These are phyloP conservation scores for Scaptomyza flava DNA, from an alignment of 2,888 invertebrate species.

Conservation along the genomic window DNA sequence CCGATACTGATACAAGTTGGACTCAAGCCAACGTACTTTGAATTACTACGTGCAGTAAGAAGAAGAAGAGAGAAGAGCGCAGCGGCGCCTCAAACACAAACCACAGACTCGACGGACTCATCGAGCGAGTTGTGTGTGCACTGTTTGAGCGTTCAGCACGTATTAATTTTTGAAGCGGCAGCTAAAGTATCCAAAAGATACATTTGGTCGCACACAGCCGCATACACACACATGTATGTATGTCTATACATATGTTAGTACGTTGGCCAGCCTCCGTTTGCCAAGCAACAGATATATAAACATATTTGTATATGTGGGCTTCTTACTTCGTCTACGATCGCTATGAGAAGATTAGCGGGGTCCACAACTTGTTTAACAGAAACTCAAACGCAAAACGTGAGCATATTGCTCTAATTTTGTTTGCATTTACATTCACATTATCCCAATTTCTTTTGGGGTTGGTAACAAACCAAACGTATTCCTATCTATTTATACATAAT, in stretches of 20 bases:
- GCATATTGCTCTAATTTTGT: slow-evolving; percentile 46
- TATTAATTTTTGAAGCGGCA: slow-evolving; percentile 80
- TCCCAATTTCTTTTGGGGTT: slow-evolving; percentile 12
- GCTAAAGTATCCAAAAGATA: slow-evolving; percentile 72
- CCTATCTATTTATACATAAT: background rate
- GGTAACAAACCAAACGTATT: background rate
- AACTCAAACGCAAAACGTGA: slow-evolving; percentile 38
- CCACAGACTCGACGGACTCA: slow-evolving; percentile 21
- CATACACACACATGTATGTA: slow-evolving; percentile 13
- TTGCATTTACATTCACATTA: slow-evolving; percentile 58
- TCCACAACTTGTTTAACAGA: slow-evolving; percentile 75
- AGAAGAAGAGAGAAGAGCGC: slow-evolving; percentile 8
- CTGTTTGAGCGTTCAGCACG: slow-evolving; percentile 79
- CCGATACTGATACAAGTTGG: slow-evolving; percentile 16
- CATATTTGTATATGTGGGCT: slow-evolving; percentile 59
- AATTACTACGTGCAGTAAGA: slow-evolving; percentile 13
- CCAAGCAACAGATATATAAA: background rate
- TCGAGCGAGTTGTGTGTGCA: slow-evolving; percentile 69
- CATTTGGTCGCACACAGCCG: slow-evolving; percentile 65
- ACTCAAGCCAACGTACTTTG: slow-evolving; percentile 23
- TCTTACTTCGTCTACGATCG: slow-evolving; percentile 47
- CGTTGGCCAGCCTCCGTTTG: background rate
- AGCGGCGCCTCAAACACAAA: slow-evolving; percentile 33
- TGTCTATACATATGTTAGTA: background rate
- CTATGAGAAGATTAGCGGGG: slow-evolving; percentile 50